phyloP scores from a whole-genome alignment of 2,113 vertebrate genomes.

The Bos javanicus region DNA sequence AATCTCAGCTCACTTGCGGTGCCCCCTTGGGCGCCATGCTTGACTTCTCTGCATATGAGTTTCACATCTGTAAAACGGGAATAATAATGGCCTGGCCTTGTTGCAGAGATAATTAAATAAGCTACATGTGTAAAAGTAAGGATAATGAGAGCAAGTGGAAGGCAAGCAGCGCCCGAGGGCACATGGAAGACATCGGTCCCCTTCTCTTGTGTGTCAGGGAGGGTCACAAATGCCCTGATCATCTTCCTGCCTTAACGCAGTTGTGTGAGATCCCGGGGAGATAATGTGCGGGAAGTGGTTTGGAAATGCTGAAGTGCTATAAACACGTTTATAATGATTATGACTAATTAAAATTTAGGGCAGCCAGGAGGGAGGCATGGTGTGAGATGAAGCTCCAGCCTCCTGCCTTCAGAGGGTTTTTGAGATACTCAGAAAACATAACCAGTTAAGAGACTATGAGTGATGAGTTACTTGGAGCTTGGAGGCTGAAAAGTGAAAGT shows the following conservation, averaged over 20 bases:
- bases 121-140: not conserved
- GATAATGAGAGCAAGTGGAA: not conserved
- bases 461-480: rapidly evolving
- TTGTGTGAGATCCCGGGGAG: not conserved
- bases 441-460: not conserved
- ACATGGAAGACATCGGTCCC: rapidly evolving
- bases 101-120: not conserved
- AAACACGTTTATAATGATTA: conserved; percentile 10
- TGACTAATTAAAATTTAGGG: conserved; percentile 39
- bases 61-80: not conserved
- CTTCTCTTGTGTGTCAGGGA: not conserved
- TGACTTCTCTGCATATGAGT: not conserved
- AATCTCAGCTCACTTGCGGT: not conserved
- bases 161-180: rapidly evolving
- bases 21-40: not conserved
- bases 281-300: not conserved
- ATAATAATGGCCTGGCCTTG: not conserved
- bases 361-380: not conserved
- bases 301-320: not conserved
- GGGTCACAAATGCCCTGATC: rapidly evolving
- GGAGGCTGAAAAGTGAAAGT: not conserved
- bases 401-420: not conserved
- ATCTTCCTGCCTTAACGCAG: not conserved
- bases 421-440: not conserved
- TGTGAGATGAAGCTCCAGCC: rapidly evolving